Base-by-base conservation (phyloP, 2,888 invertebrate genomes). In the Mesorhabditis belari region DNA sequence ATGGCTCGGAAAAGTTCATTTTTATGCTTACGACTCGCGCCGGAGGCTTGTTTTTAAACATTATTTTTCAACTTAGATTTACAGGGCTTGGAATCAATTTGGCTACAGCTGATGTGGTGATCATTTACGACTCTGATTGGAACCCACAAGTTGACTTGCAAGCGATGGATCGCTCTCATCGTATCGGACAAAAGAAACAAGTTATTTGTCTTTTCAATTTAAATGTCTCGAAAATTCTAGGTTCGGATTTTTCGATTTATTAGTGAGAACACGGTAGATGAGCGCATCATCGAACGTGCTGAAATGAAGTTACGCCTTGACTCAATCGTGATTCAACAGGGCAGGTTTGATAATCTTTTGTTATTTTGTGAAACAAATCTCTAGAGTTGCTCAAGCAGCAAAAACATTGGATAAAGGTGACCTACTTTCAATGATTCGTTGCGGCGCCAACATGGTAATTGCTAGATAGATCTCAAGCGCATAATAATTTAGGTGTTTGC, bases 1-100 rank as follows among this genome's bases (percentile, higher is more conserved):
- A 90, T 0, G 88, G 87, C 60, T 76, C 93, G 81, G 86, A 87
- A 23, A 98, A 96, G 83, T 98, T 98, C 80, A 84, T 98, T 19
- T 99, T 98, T 82, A 95, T 99, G 95, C 85, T 99, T 81, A 94
- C 94, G 0, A 99, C 98, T 0, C 86, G 98, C 73, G 98, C 98
- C 44, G 98, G 98, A 60, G 98, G 98, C 76, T 85, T 98, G 67
- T 96, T 96, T 77, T 96, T 98, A 78, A 98, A 98, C 84, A 86
- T 96, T 79, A 19, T 51, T 17, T n/a, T 17, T 12, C n/a, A 17
- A 44, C n/a, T 44, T 6, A 49, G 5, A 2, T 51, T 27, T 61
- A 3, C 25, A 61, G 65, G 73, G 27, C 63, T 73, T 44, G 73
- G 73, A 29, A 73, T 73, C 64, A 73, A 73, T 49, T 59, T 73